A percentile compares a stretch with the other conserved stretches of the same genome.
These are phyloP conservation scores for Megaustenia siamemsis DNA, from an alignment of 2,888 invertebrate species.

Conservation along the genomic window DNA sequence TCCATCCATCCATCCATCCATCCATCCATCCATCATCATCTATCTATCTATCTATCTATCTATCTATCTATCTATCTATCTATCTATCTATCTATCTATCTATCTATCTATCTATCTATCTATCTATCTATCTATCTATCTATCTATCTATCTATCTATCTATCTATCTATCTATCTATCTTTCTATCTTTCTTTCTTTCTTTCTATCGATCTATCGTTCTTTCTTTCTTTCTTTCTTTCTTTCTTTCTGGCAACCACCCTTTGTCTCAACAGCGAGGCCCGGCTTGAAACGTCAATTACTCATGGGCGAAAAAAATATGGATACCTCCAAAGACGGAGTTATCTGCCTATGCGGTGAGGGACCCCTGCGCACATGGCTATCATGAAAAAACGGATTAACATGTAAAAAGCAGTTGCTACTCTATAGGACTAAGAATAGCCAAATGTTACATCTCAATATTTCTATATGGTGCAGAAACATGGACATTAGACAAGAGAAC, in stretches of 20 bases:
- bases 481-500: too few species aligned
- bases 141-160: conserved; percentile 15
- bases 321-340: too few species aligned
- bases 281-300: too few species aligned
- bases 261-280: too few species aligned
- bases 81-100: conserved; percentile 3
- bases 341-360: too few species aligned
- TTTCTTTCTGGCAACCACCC: too few species aligned
- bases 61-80: conserved; percentile 3
- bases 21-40: neutral
- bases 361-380: too few species aligned
- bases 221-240: too few species aligned
- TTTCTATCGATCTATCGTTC: neutral
- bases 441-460: too few species aligned
- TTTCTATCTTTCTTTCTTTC: neutral
- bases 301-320: too few species aligned
- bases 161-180: conserved; percentile 8
- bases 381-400: too few species aligned
- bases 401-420: neutral
- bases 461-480: too few species aligned
- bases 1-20: conserved; percentile 22
- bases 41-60: neutral
- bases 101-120: neutral
- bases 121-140: conserved; percentile 1
- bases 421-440: neutral